Evolutionary conservation across 2,113 vertebrate genomes (phyloP).

Genomic region (Eulemur macaco): DNA sequence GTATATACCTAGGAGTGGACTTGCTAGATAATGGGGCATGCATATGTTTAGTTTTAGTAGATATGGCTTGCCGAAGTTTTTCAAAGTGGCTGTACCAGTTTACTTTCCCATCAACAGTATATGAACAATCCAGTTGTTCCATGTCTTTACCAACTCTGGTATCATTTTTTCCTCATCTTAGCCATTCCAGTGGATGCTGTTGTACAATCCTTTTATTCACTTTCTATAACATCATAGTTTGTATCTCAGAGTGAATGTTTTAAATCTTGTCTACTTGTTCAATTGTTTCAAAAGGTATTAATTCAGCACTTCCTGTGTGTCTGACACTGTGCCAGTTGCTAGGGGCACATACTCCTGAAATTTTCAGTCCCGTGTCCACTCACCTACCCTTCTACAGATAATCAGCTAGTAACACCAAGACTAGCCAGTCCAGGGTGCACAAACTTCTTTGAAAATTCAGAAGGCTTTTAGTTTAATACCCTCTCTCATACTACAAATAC

Average conservation of each 20-base stretch:
- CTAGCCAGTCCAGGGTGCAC: not conserved
- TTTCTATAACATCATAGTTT: not conserved
- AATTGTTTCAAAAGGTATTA: not conserved
- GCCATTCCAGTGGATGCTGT: not conserved
- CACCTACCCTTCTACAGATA: not conserved
- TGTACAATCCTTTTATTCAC: not conserved
- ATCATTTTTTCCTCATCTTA: conserved; percentile 21
- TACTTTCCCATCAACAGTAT: not conserved
- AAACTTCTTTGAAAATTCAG: conserved; percentile 20
- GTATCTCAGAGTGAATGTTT: not conserved
- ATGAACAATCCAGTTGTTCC: not conserved
- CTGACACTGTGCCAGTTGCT: not conserved
- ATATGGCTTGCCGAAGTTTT: not conserved
- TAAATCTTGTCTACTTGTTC: conserved; percentile 1
- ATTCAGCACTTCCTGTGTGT: not conserved
- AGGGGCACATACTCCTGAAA: not conserved
- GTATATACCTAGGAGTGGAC: not conserved
- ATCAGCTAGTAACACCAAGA: not conserved
- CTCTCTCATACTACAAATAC: not conserved
- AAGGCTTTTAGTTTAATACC: not conserved
- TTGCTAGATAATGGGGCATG: not conserved
- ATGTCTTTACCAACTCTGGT: not conserved
- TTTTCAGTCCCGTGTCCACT: not conserved
- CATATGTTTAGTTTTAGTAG: not conserved
- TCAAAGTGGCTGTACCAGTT: not conserved